phyloP scores from a whole-genome alignment of 2,888 invertebrate genomes.

The Lathronympha strigana region DNA sequence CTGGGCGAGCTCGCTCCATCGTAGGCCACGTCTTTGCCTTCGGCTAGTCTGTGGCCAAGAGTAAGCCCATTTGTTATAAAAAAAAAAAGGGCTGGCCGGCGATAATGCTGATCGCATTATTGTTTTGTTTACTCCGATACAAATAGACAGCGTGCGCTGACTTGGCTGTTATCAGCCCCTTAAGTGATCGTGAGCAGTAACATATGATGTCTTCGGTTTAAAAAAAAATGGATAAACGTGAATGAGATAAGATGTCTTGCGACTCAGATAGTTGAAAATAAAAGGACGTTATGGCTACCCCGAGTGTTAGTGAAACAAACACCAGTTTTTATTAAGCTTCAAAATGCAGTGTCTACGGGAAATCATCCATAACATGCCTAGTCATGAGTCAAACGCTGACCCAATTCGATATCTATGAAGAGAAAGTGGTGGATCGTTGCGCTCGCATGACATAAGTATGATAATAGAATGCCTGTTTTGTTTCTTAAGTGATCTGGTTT shows the following conservation, averaged over 20 bases:
- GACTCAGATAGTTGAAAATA: background rate
- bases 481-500: slow-evolving; percentile 36
- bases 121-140: no score
- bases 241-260: background rate
- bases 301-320: background rate
- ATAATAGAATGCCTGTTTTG: slow-evolving; percentile 39
- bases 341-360: background rate
- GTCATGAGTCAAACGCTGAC: slow-evolving; percentile 66
- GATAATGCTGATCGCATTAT: no score
- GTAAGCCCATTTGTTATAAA: no score
- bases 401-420: slow-evolving; percentile 69
- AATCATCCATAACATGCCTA: slow-evolving; percentile 52
- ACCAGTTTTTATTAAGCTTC: background rate
- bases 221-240: no score
- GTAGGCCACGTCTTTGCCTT: no score
- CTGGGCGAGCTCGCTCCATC: no score
- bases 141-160: no score
- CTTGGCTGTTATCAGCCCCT: no score
- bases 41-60: no score
- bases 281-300: background rate
- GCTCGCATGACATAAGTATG: slow-evolving; percentile 66
- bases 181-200: no score
- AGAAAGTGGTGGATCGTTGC: slow-evolving; percentile 78
- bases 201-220: no score
- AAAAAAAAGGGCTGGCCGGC: no score